Evolutionary conservation across 2,888 invertebrate genomes (phyloP).

Genomic region (Phalera bucephala): DNA sequence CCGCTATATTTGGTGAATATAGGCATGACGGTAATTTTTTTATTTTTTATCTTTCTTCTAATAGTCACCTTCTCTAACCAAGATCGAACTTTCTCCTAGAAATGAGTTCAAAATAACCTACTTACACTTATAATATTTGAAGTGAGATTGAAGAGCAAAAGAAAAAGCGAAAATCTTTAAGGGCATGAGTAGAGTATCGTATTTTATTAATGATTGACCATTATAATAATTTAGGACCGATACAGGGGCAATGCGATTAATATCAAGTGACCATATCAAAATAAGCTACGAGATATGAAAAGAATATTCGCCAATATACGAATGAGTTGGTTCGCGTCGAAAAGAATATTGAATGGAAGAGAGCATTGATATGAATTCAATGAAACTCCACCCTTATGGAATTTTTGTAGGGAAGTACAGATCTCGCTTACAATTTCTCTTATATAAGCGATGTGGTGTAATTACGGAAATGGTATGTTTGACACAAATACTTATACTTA

Average conservation of each 20-base stretch:
- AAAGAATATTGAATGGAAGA: constrained; percentile 1
- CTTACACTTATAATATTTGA: background rate
- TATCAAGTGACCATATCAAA: constrained; percentile 9
- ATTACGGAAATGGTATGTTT: too few species aligned
- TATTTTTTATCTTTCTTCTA: too few species aligned
- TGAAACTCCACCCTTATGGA: background rate
- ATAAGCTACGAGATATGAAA: constrained; percentile 3
- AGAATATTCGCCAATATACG: constrained; percentile 2
- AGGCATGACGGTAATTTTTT: too few species aligned
- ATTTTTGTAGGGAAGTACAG: background rate
- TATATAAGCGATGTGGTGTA: too few species aligned
- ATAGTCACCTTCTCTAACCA: too few species aligned
- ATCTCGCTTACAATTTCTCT: too few species aligned
- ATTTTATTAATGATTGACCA: constrained; percentile 18
- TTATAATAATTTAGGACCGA: constrained; percentile 22
- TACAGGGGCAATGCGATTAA: constrained; percentile 4
- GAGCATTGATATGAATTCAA: constrained; percentile 1
- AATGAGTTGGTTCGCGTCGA: background rate
- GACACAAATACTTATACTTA: too few species aligned
- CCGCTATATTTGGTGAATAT: too few species aligned
- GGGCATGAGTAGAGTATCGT: constrained; percentile 11
- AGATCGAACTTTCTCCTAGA: too few species aligned
- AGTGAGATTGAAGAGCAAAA: constrained; percentile 5
- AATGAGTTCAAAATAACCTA: background rate
- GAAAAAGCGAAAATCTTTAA: constrained; percentile 14